These are phyloP conservation scores for Stichodactyla mertensii DNA, from an alignment of 64 coral and sea anemone genomes.

Conservation along the genomic window DNA sequence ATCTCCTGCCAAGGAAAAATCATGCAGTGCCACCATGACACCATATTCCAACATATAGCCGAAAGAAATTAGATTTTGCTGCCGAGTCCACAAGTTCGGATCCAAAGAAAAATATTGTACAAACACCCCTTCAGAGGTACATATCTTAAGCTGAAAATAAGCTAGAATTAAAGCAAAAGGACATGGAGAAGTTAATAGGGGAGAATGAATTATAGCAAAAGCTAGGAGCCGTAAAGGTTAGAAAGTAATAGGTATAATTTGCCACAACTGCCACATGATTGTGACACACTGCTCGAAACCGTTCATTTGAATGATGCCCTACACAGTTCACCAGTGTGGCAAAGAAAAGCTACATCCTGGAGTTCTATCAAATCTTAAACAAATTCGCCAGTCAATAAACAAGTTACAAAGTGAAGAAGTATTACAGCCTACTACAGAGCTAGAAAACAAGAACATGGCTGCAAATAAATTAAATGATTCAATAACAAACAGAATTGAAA, in stretches of 20 bases:
- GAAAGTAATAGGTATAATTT: not conserved
- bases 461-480: not conserved
- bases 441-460: not conserved
- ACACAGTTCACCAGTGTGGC: not conserved
- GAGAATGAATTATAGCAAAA: not conserved
- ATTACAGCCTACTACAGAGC: not conserved
- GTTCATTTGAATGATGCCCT: not conserved
- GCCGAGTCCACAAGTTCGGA: too few relatives aligned
- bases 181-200: not conserved
- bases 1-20: too few relatives aligned
- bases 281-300: not conserved
- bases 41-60: too few relatives aligned
- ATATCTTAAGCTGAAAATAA: not conserved
- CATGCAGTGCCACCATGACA: too few relatives aligned
- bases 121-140: not conserved
- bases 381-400: not conserved
- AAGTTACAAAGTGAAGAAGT: not conserved
- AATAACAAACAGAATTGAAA: not conserved
- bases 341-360: not conserved
- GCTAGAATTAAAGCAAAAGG: not conserved
- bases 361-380: not conserved
- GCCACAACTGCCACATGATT: not conserved
- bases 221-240: not conserved
- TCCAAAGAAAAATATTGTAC: too few relatives aligned
- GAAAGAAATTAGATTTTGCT: too few relatives aligned